These are phyloP conservation scores for Empidonax traillii DNA, from an alignment of 2,113 vertebrate species.

Conservation along the genomic window DNA sequence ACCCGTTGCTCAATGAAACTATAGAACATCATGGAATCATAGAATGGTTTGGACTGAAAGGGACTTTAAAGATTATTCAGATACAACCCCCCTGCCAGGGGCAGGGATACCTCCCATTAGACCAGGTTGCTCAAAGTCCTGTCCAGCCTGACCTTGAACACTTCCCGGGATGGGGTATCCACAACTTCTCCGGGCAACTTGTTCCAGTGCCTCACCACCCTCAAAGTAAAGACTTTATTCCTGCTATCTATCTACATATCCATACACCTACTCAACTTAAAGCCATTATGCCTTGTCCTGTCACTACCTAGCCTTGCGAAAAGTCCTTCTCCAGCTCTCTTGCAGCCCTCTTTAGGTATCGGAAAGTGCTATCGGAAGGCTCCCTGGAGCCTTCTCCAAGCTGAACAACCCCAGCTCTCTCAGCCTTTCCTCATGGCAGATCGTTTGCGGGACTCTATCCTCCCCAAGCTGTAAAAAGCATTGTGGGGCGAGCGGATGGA, in stretches of 20 bases:
- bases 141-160: no score
- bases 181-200: not conserved
- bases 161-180: not conserved
- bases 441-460: fast-evolving
- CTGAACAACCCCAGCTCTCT: not conserved
- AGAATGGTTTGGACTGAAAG: not conserved
- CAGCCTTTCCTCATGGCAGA: no score
- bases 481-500: fast-evolving
- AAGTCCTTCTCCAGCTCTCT: not conserved
- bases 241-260: not conserved
- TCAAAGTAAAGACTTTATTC: not conserved
- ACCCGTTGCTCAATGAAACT: not conserved
- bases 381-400: not conserved
- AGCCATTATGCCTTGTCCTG: not conserved
- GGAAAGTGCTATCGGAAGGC: not conserved
- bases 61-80: not conserved
- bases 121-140: not conserved
- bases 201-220: not conserved
- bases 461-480: fast-evolving
- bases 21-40: not conserved
- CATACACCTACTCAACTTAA: not conserved
- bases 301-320: no score
- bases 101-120: not conserved
- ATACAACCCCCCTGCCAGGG: not conserved
- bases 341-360: no score